Conservation (phyloP, 2,888 invertebrate genomes). For the Phyllotreta striolata region DNA sequence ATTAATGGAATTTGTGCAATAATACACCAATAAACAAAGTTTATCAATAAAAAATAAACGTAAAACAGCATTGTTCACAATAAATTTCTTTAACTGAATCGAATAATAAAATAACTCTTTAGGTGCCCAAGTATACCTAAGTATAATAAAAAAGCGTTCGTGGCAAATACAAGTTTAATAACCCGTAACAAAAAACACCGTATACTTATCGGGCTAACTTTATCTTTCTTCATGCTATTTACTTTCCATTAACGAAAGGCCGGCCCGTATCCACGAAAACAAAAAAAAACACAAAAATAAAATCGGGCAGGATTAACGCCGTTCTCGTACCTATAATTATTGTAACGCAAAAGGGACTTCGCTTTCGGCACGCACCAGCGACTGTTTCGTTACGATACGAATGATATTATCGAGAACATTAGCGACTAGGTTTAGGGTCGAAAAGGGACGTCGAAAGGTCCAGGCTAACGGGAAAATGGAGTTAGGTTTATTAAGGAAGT, state of each 20-base stretch:
- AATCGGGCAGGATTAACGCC: conserved; percentile 15
- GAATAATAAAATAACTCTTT: no score
- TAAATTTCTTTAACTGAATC: no score
- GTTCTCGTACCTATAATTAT: conserved; percentile 25
- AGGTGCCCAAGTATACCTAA: no score
- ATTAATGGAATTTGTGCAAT: no score
- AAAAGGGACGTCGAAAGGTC: conserved; percentile 25
- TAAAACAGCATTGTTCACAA: no score
- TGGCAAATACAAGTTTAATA: conserved; percentile 14
- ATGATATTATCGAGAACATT: conserved; percentile 48
- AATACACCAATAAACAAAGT: no score
- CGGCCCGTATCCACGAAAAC: conserved; percentile 9
- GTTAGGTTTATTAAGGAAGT: conserved; percentile 26
- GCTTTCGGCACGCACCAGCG: conserved; percentile 51
- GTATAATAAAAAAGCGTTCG: conserved; percentile 7
- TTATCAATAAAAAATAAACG: no score
- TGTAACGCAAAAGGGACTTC: conserved; percentile 23
- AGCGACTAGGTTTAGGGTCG: conserved; percentile 38
- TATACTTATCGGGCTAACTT: conserved; percentile 11
- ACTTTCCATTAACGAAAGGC: conserved; percentile 11
- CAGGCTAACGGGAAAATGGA: conserved; percentile 27
- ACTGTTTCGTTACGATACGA: conserved; percentile 44
- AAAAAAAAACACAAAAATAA: neutral
- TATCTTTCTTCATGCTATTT: conserved; percentile 19
- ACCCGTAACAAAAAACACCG: conserved; percentile 7